These are phyloP conservation scores for Lithophane socia DNA, from an alignment of 2,888 invertebrate genomes.

Conservation along the genomic window DNA sequence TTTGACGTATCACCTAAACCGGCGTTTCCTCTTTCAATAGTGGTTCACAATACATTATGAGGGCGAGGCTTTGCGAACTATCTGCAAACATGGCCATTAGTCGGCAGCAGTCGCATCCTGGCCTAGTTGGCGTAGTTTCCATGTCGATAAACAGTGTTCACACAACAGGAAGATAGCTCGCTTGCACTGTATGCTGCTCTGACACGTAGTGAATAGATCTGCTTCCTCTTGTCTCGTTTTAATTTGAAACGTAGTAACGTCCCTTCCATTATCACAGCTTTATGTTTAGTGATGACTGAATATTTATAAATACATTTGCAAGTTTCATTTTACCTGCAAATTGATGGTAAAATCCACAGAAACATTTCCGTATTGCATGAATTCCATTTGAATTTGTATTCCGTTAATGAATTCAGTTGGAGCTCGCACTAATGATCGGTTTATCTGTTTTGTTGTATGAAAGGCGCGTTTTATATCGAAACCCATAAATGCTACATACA, in stretches of 20 bases:
- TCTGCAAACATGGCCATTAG: slow-evolving; percentile 58
- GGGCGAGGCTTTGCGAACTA: slow-evolving; percentile 46
- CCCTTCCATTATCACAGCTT: background rate
- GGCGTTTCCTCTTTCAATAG: slow-evolving; percentile 32
- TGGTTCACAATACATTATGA: slow-evolving; percentile 42
- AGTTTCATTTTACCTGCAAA: slow-evolving; percentile 3
- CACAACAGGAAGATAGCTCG: slow-evolving; percentile 46
- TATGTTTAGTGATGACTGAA: background rate
- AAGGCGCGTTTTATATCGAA: slow-evolving; percentile 5
- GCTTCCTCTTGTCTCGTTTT: background rate
- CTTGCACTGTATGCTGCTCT: slow-evolving; percentile 29
- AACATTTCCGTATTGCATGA: slow-evolving; percentile 17
- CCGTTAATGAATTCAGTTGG: slow-evolving; percentile 18
- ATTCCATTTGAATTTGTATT: slow-evolving; percentile 38
- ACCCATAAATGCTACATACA: background rate
- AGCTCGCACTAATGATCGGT: slow-evolving; percentile 32
- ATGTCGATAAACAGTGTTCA: slow-evolving; percentile 59
- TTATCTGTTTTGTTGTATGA: slow-evolving; percentile 19
- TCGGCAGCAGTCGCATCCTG: slow-evolving; percentile 47
- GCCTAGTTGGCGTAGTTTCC: slow-evolving; percentile 61
- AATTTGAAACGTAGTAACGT: slow-evolving; percentile 5
- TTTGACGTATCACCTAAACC: slow-evolving; percentile 33
- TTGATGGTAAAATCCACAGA: slow-evolving; percentile 1
- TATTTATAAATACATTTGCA: slow-evolving; percentile 3
- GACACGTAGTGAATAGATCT: slow-evolving; percentile 19